These are phyloP conservation scores for Agrenia bidenticulata DNA, from an alignment of 2,888 invertebrate genomes.

Conservation along the genomic window DNA sequence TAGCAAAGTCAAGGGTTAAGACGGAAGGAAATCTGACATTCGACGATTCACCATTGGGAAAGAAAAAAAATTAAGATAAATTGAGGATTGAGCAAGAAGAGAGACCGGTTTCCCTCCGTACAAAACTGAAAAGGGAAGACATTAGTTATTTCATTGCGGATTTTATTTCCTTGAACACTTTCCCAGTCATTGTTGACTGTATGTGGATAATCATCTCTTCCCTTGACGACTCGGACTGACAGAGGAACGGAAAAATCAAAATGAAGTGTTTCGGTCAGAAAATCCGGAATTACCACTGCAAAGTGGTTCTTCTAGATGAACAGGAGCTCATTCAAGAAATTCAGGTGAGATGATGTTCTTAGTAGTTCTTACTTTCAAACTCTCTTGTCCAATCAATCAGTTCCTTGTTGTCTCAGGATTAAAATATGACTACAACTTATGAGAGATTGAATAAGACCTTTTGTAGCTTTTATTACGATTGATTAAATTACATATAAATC, in stretches of 20 bases:
- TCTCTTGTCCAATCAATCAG: conserved; percentile 7
- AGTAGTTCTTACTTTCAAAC: no score
- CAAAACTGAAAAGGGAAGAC: neutral
- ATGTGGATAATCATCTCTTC: neutral
- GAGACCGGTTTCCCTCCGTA: conserved; percentile 17
- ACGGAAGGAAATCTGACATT: conserved; percentile 21
- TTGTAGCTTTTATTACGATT: no score
- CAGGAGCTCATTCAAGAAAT: conserved; percentile 86
- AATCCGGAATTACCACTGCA: conserved; percentile 64
- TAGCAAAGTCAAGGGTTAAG: conserved; percentile 21
- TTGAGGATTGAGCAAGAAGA: conserved; percentile 9
- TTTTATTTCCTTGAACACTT: conserved; percentile 14
- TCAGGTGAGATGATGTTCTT: conserved; percentile 65
- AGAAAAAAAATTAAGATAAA: conserved; percentile 10
- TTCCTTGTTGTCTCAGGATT: neutral
- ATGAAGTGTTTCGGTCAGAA: conserved; percentile 59
- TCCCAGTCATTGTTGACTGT: neutral
- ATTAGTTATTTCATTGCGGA: neutral
- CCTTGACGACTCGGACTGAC: neutral
- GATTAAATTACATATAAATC: neutral
- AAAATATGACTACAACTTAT: neutral
- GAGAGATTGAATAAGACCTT: no score
- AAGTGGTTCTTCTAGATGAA: conserved; percentile 85
- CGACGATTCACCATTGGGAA: neutral
- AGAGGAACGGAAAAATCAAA: conserved; percentile 17